A percentile compares a stretch with the other conserved stretches of the same genome.
phyloP scores from a whole-genome alignment of 2,888 invertebrate species.

The Yponomeuta cagnagella region DNA sequence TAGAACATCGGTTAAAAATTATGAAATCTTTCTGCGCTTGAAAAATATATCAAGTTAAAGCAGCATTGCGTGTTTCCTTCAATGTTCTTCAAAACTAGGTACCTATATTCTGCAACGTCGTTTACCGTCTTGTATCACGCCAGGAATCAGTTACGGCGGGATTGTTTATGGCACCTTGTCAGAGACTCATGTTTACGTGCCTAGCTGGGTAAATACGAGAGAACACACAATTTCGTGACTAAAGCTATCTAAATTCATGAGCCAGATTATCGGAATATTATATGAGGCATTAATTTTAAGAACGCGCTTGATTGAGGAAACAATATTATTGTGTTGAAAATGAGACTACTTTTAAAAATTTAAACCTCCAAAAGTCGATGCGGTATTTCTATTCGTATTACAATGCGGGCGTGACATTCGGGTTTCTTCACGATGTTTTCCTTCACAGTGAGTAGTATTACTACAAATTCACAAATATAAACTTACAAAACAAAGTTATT shows the following conservation, averaged over 20 bases:
- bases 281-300: not conserved
- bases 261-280: not conserved
- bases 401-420: too few relatives aligned
- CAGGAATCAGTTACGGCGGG: slow-evolving; percentile 7
- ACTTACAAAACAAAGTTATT: too few relatives aligned
- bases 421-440: too few relatives aligned
- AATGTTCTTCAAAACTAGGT: not conserved
- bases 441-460: too few relatives aligned
- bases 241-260: not conserved
- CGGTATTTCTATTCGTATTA: too few relatives aligned
- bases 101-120: not conserved
- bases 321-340: not conserved
- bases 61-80: not conserved
- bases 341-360: too few relatives aligned
- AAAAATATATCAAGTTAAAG: not conserved
- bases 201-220: not conserved
- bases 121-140: not conserved
- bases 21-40: too few relatives aligned
- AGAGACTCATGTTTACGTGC: not conserved
- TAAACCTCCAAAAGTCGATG: too few relatives aligned
- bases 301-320: not conserved
- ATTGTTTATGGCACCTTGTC: slow-evolving; percentile 5
- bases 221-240: not conserved
- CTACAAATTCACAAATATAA: too few relatives aligned
- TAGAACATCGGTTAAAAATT: too few relatives aligned